Evolutionary conservation across 2,113 vertebrate species (phyloP).

Genomic region (Cervus canadensis): DNA sequence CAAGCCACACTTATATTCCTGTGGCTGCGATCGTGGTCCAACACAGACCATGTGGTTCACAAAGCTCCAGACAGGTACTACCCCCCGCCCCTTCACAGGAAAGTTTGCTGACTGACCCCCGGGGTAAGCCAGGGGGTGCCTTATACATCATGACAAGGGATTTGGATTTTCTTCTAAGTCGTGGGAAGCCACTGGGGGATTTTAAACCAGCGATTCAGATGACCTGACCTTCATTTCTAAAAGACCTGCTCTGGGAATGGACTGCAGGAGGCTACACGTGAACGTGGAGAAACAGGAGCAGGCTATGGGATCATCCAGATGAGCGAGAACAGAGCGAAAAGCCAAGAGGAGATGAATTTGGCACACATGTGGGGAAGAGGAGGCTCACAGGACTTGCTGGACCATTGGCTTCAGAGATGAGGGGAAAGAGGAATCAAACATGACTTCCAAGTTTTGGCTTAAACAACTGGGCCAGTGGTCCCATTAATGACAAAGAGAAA

Average conservation of each 20-base stretch:
- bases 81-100: not conserved
- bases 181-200: not conserved
- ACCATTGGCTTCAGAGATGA: not conserved
- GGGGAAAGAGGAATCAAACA: not conserved
- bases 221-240: not conserved
- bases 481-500: not conserved
- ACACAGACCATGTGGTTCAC: not conserved
- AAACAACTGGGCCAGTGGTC: not conserved
- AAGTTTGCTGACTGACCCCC: not conserved
- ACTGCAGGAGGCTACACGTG: not conserved
- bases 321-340: not conserved
- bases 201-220: not conserved
- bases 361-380: not conserved
- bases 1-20: not conserved
- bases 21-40: not conserved
- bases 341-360: not conserved
- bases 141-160: not conserved
- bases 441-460: not conserved
- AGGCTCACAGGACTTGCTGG: not conserved
- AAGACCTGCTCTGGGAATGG: not conserved
- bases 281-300: not conserved
- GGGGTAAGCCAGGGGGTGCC: not conserved
- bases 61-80: not conserved
- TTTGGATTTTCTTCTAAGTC: not conserved
- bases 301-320: not conserved